phyloP scores from a whole-genome alignment of 30 jellyfish, hydroid and myxozoan species.

The Pelagia noctiluca region DNA sequence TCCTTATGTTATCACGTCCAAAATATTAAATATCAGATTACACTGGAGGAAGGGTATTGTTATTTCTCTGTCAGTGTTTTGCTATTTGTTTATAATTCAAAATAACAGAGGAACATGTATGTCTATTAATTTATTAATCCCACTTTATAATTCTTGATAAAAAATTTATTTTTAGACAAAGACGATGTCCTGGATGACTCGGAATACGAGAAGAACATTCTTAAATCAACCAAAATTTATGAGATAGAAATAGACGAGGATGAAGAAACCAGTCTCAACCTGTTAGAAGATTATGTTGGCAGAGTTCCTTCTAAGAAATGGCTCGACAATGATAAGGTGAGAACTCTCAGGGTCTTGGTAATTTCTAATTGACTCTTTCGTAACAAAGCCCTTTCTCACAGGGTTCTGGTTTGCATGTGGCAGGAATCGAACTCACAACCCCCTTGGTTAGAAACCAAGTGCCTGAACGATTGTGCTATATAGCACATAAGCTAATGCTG shows the following conservation, averaged over 20 bases:
- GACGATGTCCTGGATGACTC: slow-evolving; percentile 85
- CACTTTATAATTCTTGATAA: too few relatives aligned
- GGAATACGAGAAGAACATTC: slow-evolving; percentile 83
- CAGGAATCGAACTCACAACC: too few relatives aligned
- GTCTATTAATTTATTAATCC: too few relatives aligned
- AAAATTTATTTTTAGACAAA: slow-evolving; percentile 49
- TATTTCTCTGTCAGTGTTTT: neutral
- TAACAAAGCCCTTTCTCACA: too few relatives aligned
- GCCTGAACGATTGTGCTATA: too few relatives aligned
- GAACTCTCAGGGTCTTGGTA: neutral
- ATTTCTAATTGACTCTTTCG: neutral
- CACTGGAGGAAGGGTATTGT: too few relatives aligned
- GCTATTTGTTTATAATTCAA: neutral
- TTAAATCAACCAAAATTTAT: slow-evolving; percentile 78
- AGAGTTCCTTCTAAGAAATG: slow-evolving; percentile 96
- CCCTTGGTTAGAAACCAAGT: too few relatives aligned
- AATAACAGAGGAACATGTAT: too few relatives aligned
- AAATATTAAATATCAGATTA: too few relatives aligned
- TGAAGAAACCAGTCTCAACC: slow-evolving; percentile 70
- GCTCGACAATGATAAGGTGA: slow-evolving; percentile 85
- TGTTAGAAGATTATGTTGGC: slow-evolving; percentile 76
- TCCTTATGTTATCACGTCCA: too few relatives aligned
- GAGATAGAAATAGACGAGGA: slow-evolving; percentile 77
- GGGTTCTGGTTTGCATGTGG: too few relatives aligned
- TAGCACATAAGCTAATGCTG: too few relatives aligned